Evolutionary conservation across 2,113 vertebrate species (phyloP).

Genomic region (Pseudonaja textilis): DNA sequence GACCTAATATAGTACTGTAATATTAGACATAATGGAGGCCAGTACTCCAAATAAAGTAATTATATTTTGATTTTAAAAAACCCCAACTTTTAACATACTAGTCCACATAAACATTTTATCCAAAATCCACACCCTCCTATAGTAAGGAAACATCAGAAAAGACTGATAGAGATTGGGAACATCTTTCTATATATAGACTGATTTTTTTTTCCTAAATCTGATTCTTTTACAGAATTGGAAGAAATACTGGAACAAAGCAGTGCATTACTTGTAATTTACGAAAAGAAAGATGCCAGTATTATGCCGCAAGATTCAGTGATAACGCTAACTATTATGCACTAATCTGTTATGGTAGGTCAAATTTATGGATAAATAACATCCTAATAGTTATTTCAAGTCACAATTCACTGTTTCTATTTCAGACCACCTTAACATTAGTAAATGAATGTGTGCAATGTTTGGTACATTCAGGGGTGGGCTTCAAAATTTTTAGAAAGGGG

Average conservation of each 20-base stretch:
- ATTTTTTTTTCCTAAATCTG: conserved; percentile 52
- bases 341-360: conserved; percentile 76
- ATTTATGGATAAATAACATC: not conserved
- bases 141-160: not conserved
- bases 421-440: not conserved
- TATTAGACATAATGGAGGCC: not conserved
- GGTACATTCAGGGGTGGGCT: too few species aligned
- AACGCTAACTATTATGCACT: conserved; percentile 76
- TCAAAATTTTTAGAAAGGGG: too few species aligned
- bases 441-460: not conserved
- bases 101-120: not conserved
- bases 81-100: not conserved
- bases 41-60: not conserved
- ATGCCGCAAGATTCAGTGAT: conserved; percentile 76
- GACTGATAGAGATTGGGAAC: not conserved
- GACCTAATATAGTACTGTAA: not conserved
- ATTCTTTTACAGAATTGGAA: conserved; percentile 72
- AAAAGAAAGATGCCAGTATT: conserved; percentile 79
- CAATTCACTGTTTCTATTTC: not conserved
- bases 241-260: conserved; percentile 65
- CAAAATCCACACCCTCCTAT: not conserved
- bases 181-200: not conserved
- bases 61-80: not conserved
- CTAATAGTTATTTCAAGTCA: not conserved
- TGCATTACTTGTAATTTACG: conserved; percentile 80